These are phyloP conservation scores for Homalodisca vitripennis DNA, from an alignment of 1,140 invertebrate species.

Conservation along the genomic window DNA sequence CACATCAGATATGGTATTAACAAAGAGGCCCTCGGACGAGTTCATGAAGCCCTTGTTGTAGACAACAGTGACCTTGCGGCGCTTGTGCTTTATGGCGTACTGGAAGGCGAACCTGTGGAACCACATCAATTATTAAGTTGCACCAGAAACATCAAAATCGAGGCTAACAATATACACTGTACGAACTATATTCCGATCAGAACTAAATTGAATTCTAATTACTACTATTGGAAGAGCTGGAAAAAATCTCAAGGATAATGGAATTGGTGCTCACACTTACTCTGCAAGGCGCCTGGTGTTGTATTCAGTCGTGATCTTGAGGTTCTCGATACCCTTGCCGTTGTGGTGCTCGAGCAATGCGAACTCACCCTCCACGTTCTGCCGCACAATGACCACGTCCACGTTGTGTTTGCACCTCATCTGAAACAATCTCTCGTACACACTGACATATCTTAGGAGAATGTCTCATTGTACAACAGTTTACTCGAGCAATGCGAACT, in stretches of 20 bases:
- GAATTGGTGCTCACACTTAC: too few species aligned
- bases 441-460: too few species aligned
- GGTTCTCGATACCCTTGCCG: constrained; percentile 61
- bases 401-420: constrained; percentile 58
- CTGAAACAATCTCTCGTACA: too few species aligned
- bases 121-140: too few species aligned
- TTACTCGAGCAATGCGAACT: too few species aligned
- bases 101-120: constrained; percentile 2
- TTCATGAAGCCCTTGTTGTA: constrained; percentile 4
- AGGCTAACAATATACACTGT: too few species aligned
- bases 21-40: background rate
- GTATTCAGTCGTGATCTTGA: background rate
- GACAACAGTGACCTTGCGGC: background rate
- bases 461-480: too few species aligned
- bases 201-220: too few species aligned
- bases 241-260: too few species aligned
- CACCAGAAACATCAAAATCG: too few species aligned
- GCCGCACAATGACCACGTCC: constrained; percentile 65
- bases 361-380: constrained; percentile 63
- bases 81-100: background rate
- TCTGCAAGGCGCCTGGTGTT: constrained; percentile 5
- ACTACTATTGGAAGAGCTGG: too few species aligned
- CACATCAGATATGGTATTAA: background rate
- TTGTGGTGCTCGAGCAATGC: constrained; percentile 67
- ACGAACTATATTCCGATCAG: too few species aligned